These are phyloP conservation scores for Imbricaverruca yamaguchii DNA, from an alignment of 2,888 invertebrate species.

Conservation along the genomic window DNA sequence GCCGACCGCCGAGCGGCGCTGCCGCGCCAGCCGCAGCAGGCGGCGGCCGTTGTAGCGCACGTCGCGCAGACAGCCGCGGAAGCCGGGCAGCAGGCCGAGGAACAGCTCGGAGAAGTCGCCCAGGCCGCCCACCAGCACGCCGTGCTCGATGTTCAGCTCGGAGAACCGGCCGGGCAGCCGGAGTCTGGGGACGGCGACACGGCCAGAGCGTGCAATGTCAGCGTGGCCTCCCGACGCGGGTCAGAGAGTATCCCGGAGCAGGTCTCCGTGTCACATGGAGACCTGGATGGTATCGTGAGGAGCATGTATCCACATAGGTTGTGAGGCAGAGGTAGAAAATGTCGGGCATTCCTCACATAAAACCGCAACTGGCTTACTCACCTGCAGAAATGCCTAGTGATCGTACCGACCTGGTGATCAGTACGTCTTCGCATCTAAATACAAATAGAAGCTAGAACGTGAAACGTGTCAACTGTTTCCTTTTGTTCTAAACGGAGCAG, in stretches of 20 bases:
- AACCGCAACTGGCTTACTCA: too few species aligned
- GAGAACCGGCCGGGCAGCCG: conserved; percentile 64
- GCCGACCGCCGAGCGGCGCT: conserved; percentile 60
- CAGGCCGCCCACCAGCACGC: conserved; percentile 84
- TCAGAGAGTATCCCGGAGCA: not conserved
- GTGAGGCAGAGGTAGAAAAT: too few species aligned
- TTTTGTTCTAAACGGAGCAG: too few species aligned
- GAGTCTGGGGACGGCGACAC: not conserved
- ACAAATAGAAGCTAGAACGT: too few species aligned
- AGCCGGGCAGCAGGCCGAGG: conserved; percentile 76
- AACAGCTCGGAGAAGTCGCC: conserved; percentile 81
- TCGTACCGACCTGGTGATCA: too few species aligned
- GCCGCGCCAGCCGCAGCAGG: conserved; percentile 37
- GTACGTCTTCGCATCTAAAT: too few species aligned
- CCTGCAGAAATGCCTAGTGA: too few species aligned
- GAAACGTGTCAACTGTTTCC: too few species aligned
- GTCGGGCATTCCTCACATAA: too few species aligned
- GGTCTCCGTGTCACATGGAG: not conserved
- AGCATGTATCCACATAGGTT: too few species aligned
- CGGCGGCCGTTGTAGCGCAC: conserved; percentile 12
- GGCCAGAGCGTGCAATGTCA: not conserved
- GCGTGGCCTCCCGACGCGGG: not conserved
- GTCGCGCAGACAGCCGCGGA: conserved; percentile 85
- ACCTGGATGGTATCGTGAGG: not conserved
- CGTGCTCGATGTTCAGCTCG: conserved; percentile 87